Evolutionary conservation across 2,113 vertebrate genomes (phyloP), one percentile per base, ranked within the genome.

Genomic region (Manacus vitellinus): DNA sequence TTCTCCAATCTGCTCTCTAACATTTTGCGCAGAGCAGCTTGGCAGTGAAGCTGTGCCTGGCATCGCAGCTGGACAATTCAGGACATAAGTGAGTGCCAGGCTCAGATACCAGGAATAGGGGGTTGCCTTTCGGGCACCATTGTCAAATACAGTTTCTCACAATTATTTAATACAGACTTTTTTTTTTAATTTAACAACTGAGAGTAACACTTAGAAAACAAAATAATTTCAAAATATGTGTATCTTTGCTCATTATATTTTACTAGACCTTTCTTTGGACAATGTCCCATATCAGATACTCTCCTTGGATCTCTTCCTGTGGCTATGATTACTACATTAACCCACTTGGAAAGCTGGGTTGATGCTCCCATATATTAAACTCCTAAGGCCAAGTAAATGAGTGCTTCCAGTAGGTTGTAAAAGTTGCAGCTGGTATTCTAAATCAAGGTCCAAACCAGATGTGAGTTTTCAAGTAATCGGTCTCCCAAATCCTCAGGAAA

Each of bases 11-110:
- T 85, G 25, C 15, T 71, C 30, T 21, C 10, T 18, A 51, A 28
- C 13, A 11, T 58, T 78, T 71, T 78, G 6, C 43, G 71, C 30
- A 71, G 44, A 78, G n/a, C 43, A 78, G 18, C 27, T 41, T 37
- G 56, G 55, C 65, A 55, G n/a, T 19, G 61, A 59, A 67, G 31
- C 56, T 41, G 30, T 33, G 56, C 31, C 33, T 46, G 44, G 20
- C 25, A 37, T 17, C 0, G 0, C 14, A 67, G 35, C 8, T 27
- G 33, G n/a, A 61, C 0, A 4, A 19, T n/a, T 41, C 59, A 41
- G 37, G 23, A 19, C 17, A 19, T 12, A 18, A 8, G 10, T n/a
- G 28, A 72, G 17, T 30, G 18, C n/a, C 27, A 7, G 30, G 20
- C 16, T 84, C 16, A n/a, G 12, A 25, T 63, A 24, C 20, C 46